Evolutionary conservation across 2,888 invertebrate species (phyloP).

Genomic region (Eremobia ochroleuca): DNA sequence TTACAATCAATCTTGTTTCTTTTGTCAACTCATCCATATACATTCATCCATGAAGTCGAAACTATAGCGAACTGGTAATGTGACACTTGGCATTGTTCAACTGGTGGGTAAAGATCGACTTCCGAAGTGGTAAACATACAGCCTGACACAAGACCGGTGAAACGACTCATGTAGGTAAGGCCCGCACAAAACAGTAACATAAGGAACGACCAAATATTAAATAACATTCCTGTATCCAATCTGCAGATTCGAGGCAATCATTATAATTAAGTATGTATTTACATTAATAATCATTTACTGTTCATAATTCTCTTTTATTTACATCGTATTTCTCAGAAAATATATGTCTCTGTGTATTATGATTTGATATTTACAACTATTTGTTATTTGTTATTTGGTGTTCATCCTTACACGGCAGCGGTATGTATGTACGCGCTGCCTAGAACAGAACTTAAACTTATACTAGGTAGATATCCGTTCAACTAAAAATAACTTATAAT

Average conservation of each 20-base stretch:
- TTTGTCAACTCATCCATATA: slow-evolving; percentile 41
- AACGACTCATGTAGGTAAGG: background rate
- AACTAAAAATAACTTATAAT: slow-evolving; percentile 13
- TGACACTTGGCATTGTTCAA: slow-evolving; percentile 29
- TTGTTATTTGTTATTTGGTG: slow-evolving; percentile 59
- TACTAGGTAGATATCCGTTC: slow-evolving; percentile 18
- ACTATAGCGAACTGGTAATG: slow-evolving; percentile 20
- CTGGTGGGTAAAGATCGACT: slow-evolving; percentile 25
- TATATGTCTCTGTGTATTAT: slow-evolving; percentile 45
- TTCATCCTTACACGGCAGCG: slow-evolving; percentile 52
- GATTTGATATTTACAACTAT: slow-evolving; percentile 54
- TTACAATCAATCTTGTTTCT: slow-evolving; percentile 48
- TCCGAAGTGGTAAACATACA: slow-evolving; percentile 12
- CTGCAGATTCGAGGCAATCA: slow-evolving; percentile 13
- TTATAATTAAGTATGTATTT: slow-evolving; percentile 22
- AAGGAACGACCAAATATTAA: slow-evolving; percentile 30
- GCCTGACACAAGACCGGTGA: slow-evolving; percentile 3
- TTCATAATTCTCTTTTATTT: slow-evolving; percentile 9
- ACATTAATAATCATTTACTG: slow-evolving; percentile 17
- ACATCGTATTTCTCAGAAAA: slow-evolving; percentile 37
- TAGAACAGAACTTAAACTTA: slow-evolving; percentile 38
- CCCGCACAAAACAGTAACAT: background rate
- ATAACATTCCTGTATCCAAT: slow-evolving; percentile 7
- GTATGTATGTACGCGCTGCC: slow-evolving; percentile 25
- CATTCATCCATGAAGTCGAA: slow-evolving; percentile 50